Base-by-base conservation (phyloP, 2,113 vertebrate species). In the Stercorarius parasiticus region DNA sequence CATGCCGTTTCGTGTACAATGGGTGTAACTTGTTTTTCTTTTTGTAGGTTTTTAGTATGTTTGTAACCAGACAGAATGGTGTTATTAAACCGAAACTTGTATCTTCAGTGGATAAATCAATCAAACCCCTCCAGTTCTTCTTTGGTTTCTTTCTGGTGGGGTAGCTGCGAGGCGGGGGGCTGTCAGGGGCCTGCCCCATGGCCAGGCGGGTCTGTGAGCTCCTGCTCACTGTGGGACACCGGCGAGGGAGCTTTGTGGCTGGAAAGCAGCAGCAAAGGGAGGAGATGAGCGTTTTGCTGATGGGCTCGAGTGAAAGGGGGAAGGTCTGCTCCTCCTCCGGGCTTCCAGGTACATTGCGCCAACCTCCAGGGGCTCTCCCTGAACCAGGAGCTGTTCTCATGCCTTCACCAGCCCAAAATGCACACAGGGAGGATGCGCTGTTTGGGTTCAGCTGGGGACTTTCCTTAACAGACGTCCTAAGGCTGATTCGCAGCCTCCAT, bases 21-120 rank as follows among this genome's bases (percentile, higher is more conserved):
- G 96, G 91, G 40, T 95, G 97, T 97, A 90, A 94, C 95, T 95
- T 30, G 90, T 77, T 92, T 56, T 82, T 91, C 59, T 11, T 96
- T 97, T 97, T 95, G 95, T 97, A 97, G 97, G 94, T 97, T 97
- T 97, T 96, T 96, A 97, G 97, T 95, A 97, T 95, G 96, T 97
- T 97, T 97, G 97, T 97, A 97, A 95, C 78, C 84, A 0, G 89
- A 95, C 89, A 82, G 91, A 94, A 91, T 66, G 94, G 96, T 95
- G 97, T 97, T 82, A 97, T 94, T 94, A 96, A 97, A 97, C 91
- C 14, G 32, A 96, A 90, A 95, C 91, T 83, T 95, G 93, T 97
- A 96, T 95, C 91, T 97, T 93, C 96, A 87, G 89, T 97, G 93
- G 95, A 97, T 97, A 97, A 97, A 97, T 45, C 86, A 12, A 73